phyloP scores from a whole-genome alignment of 2,888 invertebrate genomes.

The Phengaris arion region DNA sequence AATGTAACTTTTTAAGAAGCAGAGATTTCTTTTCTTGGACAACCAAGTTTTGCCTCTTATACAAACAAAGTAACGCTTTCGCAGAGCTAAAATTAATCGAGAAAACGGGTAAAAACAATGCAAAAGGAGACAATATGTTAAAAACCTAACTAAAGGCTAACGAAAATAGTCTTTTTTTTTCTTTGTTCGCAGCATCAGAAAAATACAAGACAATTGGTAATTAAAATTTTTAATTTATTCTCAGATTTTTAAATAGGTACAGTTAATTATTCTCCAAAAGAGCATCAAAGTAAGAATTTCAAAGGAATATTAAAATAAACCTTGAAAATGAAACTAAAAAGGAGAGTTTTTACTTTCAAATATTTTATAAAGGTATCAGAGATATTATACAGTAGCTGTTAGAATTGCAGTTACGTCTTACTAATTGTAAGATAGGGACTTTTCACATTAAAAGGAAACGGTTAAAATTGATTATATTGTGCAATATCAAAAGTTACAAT shows the following conservation, averaged over 20 bases:
- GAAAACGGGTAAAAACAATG: neutral
- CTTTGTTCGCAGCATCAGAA: constrained; percentile 9
- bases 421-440: constrained; percentile 58
- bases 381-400: constrained; percentile 33
- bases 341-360: constrained; percentile 25
- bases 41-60: neutral
- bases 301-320: constrained; percentile 24
- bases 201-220: constrained; percentile 19
- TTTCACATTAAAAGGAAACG: constrained; percentile 29
- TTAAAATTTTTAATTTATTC: constrained; percentile 18
- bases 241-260: neutral
- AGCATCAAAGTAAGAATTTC: constrained; percentile 20
- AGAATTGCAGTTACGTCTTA: constrained; percentile 61
- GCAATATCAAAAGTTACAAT: neutral
- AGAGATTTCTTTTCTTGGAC: neutral
- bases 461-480: neutral
- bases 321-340: constrained; percentile 30
- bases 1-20: neutral
- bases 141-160: constrained; percentile 1
- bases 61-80: neutral
- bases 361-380: constrained; percentile 16
- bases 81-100: neutral
- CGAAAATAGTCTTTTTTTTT: constrained; percentile 13
- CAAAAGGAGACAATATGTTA: neutral
- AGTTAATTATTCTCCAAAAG: constrained; percentile 16